Conservation (phyloP, 2,888 invertebrate genomes). For the Plemyria rubiginata region DNA sequence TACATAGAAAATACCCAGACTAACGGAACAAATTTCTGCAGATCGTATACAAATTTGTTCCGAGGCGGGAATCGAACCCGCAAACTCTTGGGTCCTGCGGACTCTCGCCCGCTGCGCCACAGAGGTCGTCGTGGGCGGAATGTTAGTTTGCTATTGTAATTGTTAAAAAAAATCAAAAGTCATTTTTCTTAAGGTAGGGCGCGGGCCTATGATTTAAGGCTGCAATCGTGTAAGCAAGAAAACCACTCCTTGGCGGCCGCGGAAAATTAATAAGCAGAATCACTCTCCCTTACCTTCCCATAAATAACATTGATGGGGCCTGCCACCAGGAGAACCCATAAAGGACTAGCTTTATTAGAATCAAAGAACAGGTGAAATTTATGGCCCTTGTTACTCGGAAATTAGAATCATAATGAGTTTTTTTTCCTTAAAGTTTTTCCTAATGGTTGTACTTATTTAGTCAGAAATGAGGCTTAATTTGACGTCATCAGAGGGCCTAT, state of each 20-base stretch:
- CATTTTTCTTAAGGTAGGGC: constrained; percentile 23
- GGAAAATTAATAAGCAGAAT: constrained; percentile 80
- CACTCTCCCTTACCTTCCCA: constrained; percentile 74
- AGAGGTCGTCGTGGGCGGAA: no score
- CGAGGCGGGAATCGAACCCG: no score
- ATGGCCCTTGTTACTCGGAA: constrained; percentile 36
- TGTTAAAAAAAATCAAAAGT: constrained; percentile 13
- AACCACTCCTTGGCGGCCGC: constrained; percentile 69
- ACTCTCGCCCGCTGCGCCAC: no score
- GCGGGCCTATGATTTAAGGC: constrained; percentile 61
- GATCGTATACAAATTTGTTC: no score
- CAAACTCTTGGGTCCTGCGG: no score
- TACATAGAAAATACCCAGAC: no score
- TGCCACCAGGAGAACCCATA: constrained; percentile 69
- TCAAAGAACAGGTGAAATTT: constrained; percentile 64
- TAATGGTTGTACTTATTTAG: constrained; percentile 1
- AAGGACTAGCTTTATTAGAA: constrained; percentile 70
- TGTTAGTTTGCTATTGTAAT: no score
- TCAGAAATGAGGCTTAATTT: background rate
- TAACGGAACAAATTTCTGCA: no score
- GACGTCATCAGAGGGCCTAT: no score
- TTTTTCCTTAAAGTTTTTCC: constrained; percentile 16
- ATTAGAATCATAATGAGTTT: constrained; percentile 28
- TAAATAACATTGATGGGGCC: constrained; percentile 79
- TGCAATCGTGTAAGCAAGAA: constrained; percentile 67